phyloP scores from a whole-genome alignment of 2,888 invertebrate species.

The Gordius sp. region DNA sequence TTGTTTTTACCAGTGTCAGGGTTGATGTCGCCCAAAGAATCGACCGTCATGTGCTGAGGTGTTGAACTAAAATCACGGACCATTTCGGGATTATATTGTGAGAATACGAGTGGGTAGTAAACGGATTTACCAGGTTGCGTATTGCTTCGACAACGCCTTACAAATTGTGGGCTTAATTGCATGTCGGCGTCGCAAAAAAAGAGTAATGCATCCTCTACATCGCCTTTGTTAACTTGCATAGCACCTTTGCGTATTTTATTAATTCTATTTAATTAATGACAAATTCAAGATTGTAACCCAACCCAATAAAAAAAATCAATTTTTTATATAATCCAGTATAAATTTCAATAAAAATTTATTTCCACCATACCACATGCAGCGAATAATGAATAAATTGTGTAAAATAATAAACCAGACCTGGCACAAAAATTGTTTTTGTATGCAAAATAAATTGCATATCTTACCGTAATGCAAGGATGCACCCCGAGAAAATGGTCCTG shows the following conservation, averaged over 20 bases:
- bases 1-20: too few relatives aligned
- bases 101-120: slow-evolving; percentile 53
- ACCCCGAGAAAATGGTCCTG: slow-evolving; percentile 45
- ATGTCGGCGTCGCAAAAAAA: slow-evolving; percentile 91
- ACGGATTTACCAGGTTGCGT: slow-evolving; percentile 34
- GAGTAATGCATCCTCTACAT: slow-evolving; percentile 40
- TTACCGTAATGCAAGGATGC: slow-evolving; percentile 37
- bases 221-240: slow-evolving; percentile 31
- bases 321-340: too few relatives aligned
- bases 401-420: not conserved
- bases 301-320: too few relatives aligned
- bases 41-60: too few relatives aligned
- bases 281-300: too few relatives aligned
- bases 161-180: slow-evolving; percentile 45
- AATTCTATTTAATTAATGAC: too few relatives aligned
- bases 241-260: too few relatives aligned
- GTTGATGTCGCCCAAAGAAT: too few relatives aligned
- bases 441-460: not conserved
- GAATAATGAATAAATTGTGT: too few relatives aligned
- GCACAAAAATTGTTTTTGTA: not conserved
- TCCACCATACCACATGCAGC: too few relatives aligned
- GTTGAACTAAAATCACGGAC: too few relatives aligned
- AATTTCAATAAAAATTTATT: too few relatives aligned
- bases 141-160: slow-evolving; percentile 39
- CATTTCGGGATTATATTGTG: slow-evolving; percentile 48